Evolutionary conservation across 2,888 invertebrate genomes (phyloP).

Genomic region (Tipula confusa): DNA sequence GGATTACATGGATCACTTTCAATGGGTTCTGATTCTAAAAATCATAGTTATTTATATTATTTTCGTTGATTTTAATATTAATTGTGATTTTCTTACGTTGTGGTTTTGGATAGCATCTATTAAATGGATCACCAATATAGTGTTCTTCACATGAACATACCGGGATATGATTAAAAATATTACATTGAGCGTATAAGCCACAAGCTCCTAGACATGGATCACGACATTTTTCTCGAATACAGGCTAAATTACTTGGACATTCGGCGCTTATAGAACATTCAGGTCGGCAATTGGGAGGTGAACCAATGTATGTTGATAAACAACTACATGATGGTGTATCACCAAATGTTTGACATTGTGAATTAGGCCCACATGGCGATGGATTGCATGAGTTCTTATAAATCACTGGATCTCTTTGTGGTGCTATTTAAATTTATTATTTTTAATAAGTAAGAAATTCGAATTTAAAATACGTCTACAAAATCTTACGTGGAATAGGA

Average conservation of each 20-base stretch:
- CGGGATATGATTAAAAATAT: constrained; percentile 68
- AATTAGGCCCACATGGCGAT: constrained; percentile 64
- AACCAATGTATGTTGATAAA: constrained; percentile 61
- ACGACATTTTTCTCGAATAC: constrained; percentile 68
- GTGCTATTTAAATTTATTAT: constrained; percentile 38
- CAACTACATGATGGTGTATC: constrained; percentile 63
- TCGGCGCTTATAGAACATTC: constrained; percentile 70
- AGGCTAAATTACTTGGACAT: constrained; percentile 69
- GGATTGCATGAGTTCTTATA: constrained; percentile 56
- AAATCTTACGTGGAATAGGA: constrained; percentile 54
- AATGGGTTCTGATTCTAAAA: constrained; percentile 49
- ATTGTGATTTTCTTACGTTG: constrained; percentile 36
- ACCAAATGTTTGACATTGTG: constrained; percentile 59
- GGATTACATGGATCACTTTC: constrained; percentile 59
- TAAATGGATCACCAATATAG: constrained; percentile 71
- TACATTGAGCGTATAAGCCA: constrained; percentile 60
- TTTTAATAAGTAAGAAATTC: too few relatives aligned
- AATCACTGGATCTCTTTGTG: constrained; percentile 39
- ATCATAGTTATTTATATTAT: background rate
- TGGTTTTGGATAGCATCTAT: constrained; percentile 54
- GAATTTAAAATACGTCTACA: background rate
- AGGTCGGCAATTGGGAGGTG: constrained; percentile 66
- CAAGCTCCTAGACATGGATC: constrained; percentile 82
- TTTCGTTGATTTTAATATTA: constrained; percentile 13
- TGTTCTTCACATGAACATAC: constrained; percentile 67